Evolutionary conservation across 2,797 vertebrate species (phyloP).

Genomic region (Cottoperca gobio): DNA sequence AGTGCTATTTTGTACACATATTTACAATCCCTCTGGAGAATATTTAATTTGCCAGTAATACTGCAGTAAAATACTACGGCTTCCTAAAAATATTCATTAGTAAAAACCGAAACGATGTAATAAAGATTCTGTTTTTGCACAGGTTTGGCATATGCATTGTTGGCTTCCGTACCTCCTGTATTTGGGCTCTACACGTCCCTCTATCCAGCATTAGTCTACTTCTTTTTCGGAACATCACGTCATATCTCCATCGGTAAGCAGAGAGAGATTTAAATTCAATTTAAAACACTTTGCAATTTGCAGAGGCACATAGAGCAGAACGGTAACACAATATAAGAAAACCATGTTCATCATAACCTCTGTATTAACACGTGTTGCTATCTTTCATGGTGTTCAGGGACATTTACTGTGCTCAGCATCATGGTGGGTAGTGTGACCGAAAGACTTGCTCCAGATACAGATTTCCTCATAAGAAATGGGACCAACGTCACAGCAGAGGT

Average conservation of each 20-base stretch:
- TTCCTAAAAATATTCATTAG: not conserved
- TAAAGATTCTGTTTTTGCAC: constrained; percentile 4
- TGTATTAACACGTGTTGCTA: not conserved
- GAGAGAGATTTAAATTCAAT: not conserved
- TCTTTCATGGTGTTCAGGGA: constrained; percentile 82
- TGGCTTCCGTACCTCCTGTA: constrained; percentile 94
- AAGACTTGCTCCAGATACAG: constrained; percentile 84
- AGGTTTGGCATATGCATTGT: constrained; percentile 95
- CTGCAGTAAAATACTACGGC: not conserved
- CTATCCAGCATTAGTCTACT: constrained; percentile 93
- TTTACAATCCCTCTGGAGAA: not conserved
- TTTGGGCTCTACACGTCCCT: constrained; percentile 95
- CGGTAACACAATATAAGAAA: too few species aligned
- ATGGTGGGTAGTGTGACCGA: constrained; percentile 96
- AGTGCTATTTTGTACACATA: not conserved
- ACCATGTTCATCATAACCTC: not conserved
- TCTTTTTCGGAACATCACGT: constrained; percentile 95
- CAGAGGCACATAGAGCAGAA: too few species aligned
- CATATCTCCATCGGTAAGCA: constrained; percentile 91
- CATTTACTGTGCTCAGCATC: constrained; percentile 95
- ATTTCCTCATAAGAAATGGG: constrained; percentile 82
- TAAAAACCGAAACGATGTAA: not conserved
- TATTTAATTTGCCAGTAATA: not conserved
- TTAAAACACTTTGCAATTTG: too few species aligned
- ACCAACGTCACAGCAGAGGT: constrained; percentile 81